Base-by-base conservation (phyloP, 2,888 invertebrate species). In the Tanypteryx hageni region DNA sequence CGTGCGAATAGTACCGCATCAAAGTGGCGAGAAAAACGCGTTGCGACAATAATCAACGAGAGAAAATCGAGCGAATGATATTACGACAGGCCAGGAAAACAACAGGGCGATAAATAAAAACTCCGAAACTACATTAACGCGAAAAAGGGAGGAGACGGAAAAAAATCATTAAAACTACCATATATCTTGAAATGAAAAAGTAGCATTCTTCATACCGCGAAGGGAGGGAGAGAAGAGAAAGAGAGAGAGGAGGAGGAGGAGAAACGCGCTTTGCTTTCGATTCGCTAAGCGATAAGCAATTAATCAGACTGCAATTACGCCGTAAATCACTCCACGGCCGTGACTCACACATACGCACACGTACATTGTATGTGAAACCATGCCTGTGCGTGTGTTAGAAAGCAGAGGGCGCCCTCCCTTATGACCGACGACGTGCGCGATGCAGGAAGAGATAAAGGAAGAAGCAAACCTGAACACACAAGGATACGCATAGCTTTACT, bases 261-360 rank as follows among this genome's bases (percentile, higher is more conserved):
- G 68, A 68, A 68, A 18, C 27, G 76, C 76, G 27, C 76, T 76
- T 18, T 27, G 76, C 76, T 76, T 76, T 76, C 76, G 76, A 22
- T 76, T 76, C 27, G 76, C 76, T 22, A 76, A 27, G 76, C 22
- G 76, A 22, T 76, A 76, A 27, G 22, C 76, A 76, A 27, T 76
- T 76, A 76, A 76, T 76, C 22, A 76, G 76, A 13, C 22, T 7
- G 22, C 76, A 22, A 76, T 76, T 76, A 76, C 22, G 76, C 76
- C 22, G 76, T 76, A 76, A 76, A 76, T 76, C 76, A 76, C 22
- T 22, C 11, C 76, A 44, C 3, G 76, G 27, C 27, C 76, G 27
- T 76, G 76, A 76, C 76, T 7, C 27, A 22, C 76, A 76, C 76
- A 76, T 13, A 22, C 27, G 11, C 76, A 76, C 27, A 27, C 27